A percentile compares a stretch with the other conserved stretches of the same genome.
phyloP scores from a whole-genome alignment of 2,888 invertebrate species.

The Leptopterna dolabrata region DNA sequence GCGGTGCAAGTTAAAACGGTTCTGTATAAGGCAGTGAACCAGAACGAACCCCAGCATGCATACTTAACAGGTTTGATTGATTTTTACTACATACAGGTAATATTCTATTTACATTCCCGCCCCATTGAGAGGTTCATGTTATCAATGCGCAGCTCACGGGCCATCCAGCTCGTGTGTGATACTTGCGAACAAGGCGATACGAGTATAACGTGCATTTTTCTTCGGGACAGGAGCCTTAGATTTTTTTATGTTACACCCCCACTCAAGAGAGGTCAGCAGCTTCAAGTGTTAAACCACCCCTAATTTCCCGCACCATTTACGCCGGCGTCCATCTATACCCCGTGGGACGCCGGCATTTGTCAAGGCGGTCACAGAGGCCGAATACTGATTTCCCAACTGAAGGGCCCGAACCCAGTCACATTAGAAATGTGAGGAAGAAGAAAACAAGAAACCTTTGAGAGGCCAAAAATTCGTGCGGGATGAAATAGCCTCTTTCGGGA shows the following conservation, averaged over 20 bases:
- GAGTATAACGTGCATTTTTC: neutral
- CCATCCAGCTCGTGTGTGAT: too few species aligned
- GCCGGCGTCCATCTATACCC: neutral
- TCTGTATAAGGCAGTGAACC: too few species aligned
- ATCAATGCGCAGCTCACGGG: too few species aligned
- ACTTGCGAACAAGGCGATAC: too few species aligned
- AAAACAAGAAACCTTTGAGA: neutral
- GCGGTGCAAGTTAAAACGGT: too few species aligned
- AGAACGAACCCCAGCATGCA: too few species aligned
- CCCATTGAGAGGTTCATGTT: too few species aligned
- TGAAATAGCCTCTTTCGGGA: neutral
- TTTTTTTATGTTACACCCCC: neutral
- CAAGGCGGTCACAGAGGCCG: neutral
- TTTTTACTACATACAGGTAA: too few species aligned
- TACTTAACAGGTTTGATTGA: too few species aligned
- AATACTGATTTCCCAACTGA: constrained; percentile 19
- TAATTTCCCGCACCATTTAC: constrained; percentile 26
- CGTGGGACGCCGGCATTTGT: constrained; percentile 11
- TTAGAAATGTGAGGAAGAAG: constrained; percentile 16
- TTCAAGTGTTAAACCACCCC: neutral
- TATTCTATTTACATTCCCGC: too few species aligned
- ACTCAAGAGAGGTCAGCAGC: neutral
- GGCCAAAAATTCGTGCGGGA: neutral
- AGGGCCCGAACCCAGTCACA: neutral
- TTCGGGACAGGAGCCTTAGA: neutral